Evolutionary conservation across 2,888 invertebrate genomes (phyloP).

Genomic region (Chouioia cunea): DNA sequence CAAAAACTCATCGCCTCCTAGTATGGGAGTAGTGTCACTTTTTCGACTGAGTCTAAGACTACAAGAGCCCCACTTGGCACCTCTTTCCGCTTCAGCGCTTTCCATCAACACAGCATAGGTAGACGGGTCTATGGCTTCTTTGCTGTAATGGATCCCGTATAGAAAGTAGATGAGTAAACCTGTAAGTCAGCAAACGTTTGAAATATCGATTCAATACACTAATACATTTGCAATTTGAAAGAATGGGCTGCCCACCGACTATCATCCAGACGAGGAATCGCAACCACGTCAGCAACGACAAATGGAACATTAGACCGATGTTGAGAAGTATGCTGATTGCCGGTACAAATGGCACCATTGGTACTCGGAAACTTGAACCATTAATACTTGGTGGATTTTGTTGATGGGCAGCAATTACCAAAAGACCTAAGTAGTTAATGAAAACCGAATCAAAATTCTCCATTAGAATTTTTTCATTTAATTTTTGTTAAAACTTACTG

Average conservation of each 20-base stretch:
- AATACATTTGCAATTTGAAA: not conserved
- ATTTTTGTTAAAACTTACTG: conserved; percentile 72
- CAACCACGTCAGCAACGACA: conserved; percentile 85
- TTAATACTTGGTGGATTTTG: conserved; percentile 77
- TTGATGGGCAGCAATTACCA: conserved; percentile 82
- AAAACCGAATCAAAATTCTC: not conserved
- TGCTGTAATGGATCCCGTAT: conserved; percentile 89
- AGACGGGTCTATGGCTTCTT: conserved; percentile 76
- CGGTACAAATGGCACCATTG: conserved; percentile 84
- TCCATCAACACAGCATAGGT: conserved; percentile 78
- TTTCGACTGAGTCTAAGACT: conserved; percentile 65
- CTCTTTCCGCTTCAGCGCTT: conserved; percentile 74
- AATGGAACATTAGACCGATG: conserved; percentile 85
- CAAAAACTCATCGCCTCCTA: conserved; percentile 47
- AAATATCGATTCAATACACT: not conserved
- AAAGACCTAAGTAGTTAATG: conserved; percentile 71
- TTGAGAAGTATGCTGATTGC: conserved; percentile 85
- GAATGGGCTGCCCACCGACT: conserved; percentile 73
- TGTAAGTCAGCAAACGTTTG: conserved; percentile 6
- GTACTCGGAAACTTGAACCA: conserved; percentile 78
- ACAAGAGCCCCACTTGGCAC: conserved; percentile 72
- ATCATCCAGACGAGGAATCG: conserved; percentile 90
- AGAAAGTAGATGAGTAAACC: conserved; percentile 77
- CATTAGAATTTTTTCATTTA: no score
- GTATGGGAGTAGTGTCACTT: conserved; percentile 63